Percentiles rank a stretch among this genome's conserved stretches.
phyloP scores from a whole-genome alignment of 2,797 vertebrate species.

The Diplodus puntazzo region DNA sequence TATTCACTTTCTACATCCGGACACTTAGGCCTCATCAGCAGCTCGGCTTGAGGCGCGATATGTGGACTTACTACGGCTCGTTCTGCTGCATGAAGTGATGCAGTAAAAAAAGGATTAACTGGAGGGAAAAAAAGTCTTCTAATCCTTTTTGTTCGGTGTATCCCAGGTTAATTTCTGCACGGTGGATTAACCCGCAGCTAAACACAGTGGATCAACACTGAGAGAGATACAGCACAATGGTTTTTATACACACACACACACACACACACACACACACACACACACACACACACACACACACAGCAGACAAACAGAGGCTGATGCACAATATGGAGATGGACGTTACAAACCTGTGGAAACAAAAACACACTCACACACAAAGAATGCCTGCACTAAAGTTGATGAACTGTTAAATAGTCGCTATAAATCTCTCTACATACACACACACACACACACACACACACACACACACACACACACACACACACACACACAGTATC shows the following conservation, averaged over 20 bases:
- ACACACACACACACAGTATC: conserved; percentile 2
- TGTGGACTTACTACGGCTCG: too few species aligned
- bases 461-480: background rate
- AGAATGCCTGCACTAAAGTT: background rate
- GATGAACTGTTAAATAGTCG: conserved; percentile 28
- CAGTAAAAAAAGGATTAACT: too few species aligned
- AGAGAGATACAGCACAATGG: conserved; percentile 21
- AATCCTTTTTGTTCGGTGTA: too few species aligned
- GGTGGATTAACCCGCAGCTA: conserved; percentile 30
- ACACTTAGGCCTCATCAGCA: too few species aligned
- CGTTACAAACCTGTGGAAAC: background rate
- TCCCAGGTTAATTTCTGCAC: background rate
- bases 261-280: background rate
- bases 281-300: background rate
- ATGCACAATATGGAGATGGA: background rate
- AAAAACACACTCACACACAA: background rate
- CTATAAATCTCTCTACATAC: conserved; percentile 26
- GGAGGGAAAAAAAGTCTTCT: too few species aligned
- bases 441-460: conserved; percentile 5
- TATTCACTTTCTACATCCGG: too few species aligned
- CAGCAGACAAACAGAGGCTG: background rate
- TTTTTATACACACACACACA: background rate
- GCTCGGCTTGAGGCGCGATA: too few species aligned
- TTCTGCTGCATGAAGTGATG: too few species aligned
- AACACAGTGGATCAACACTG: conserved; percentile 22